These are phyloP conservation scores for Clarias platycephalus DNA, from an alignment of 2,797 vertebrate genomes.

Conservation along the genomic window DNA sequence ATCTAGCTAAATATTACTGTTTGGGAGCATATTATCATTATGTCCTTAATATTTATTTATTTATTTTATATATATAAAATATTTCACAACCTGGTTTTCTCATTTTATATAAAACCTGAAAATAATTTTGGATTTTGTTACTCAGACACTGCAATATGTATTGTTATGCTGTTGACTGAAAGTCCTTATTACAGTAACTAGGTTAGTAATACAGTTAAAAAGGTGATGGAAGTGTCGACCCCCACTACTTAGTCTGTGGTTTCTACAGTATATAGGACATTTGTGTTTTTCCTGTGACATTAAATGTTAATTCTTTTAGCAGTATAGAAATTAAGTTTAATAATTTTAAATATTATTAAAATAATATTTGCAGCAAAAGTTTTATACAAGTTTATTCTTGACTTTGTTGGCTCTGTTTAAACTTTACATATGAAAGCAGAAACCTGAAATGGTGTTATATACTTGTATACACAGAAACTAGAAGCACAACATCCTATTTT, in stretches of 20 bases:
- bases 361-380: not conserved
- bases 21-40: not conserved
- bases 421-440: not conserved
- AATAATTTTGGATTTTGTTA: not conserved
- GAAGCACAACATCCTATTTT: not conserved
- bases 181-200: not conserved
- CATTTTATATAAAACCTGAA: not conserved
- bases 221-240: not conserved
- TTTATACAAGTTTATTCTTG: not conserved
- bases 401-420: not conserved
- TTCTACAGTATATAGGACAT: not conserved
- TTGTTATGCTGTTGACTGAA: not conserved
- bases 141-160: not conserved
- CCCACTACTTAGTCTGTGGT: not conserved
- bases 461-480: not conserved
- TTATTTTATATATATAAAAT: not conserved
- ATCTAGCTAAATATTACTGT: not conserved
- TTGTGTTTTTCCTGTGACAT: not conserved
- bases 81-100: not conserved
- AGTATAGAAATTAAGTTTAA: not conserved
- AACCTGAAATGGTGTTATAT: not conserved
- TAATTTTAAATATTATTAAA: too few species aligned
- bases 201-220: not conserved
- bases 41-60: not conserved
- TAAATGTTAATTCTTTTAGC: not conserved